Evolutionary conservation across 2,113 vertebrate species (phyloP), one percentile per base, ranked within the genome.

Genomic region (Pungitius pungitius): DNA sequence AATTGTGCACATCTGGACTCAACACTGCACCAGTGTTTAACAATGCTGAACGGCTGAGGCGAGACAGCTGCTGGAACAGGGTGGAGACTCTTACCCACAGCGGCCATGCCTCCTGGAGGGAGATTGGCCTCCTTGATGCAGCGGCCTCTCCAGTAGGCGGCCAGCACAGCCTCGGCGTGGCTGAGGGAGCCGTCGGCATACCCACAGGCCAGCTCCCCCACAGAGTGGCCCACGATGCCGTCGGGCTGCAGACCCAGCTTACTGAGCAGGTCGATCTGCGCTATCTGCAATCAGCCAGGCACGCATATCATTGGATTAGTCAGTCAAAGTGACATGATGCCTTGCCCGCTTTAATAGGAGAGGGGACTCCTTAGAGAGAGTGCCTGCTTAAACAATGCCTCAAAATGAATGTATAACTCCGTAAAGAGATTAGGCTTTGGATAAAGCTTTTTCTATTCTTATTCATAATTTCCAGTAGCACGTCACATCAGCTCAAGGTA

Each of bases 151-250:
- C 98, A 99, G 51, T 99, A 99, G 15, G 97, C 96, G 0, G 95
- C 91, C 1, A 97, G 94, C 75, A 99, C 64, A 3, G 93, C 96
- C 88, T 99, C 98, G 3, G 86, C 87, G 4, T 95, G 97, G 37
- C 93, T 96, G 24, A 98, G 84, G 61, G 96, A 99, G 58, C 94
- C 90, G 6, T 99, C 98, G 0, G 96, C 97, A 0, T 99, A 99
- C 72, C 96, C 96, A n/a, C 98, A 99, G 64, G 96, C 96, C 64
- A 99, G 81, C 82, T 99, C 98, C 11, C 98, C 98, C 40, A 99
- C 95, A 0, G 97, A 99, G 87, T 99, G 98, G 0, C 98, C 98
- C 0, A 99, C 52, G 69, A 99, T 99, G 13, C 98, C 98, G 3
- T 97, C 95, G 0, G 98, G 97, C 20, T 85, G 84, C 72, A 99